Evolutionary conservation across 1,140 invertebrate species (phyloP).

Genomic region (Conus betulinus): DNA sequence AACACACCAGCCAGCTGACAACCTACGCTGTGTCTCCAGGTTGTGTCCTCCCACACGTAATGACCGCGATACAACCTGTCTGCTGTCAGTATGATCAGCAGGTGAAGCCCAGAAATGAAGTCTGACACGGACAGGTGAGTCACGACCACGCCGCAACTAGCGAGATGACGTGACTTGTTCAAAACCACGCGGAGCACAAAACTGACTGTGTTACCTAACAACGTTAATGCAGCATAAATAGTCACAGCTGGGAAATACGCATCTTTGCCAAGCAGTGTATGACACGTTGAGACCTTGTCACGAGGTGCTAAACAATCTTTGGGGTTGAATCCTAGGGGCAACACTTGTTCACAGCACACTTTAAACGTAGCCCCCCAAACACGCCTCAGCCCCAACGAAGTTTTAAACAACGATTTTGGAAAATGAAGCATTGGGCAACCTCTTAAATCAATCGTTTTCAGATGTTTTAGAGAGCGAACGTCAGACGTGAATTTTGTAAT

Average conservation of each 20-base stretch:
- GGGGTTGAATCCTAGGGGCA: background rate
- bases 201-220: slow-evolving; percentile 51
- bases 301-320: slow-evolving; percentile 44
- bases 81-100: slow-evolving; percentile 60
- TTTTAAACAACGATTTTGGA: no score
- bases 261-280: slow-evolving; percentile 43
- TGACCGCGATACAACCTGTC: slow-evolving; percentile 62
- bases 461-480: slow-evolving; percentile 38
- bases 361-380: slow-evolving; percentile 43
- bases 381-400: background rate
- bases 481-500: background rate
- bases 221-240: slow-evolving; percentile 39
- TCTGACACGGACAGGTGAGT: no score
- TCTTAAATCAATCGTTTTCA: slow-evolving; percentile 41
- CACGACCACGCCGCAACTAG: no score
- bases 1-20: no score
- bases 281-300: slow-evolving; percentile 53
- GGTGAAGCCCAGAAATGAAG: no score
- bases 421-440: no score
- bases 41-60: no score
- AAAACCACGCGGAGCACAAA: slow-evolving; percentile 39
- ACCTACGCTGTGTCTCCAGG: no score
- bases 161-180: no score
- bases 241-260: slow-evolving; percentile 40
- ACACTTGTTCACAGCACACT: slow-evolving; percentile 47